Evolutionary conservation across 2,888 invertebrate species (phyloP), one percentile per base, ranked within the genome.

Genomic region (Glyphotaelius pellucidus): DNA sequence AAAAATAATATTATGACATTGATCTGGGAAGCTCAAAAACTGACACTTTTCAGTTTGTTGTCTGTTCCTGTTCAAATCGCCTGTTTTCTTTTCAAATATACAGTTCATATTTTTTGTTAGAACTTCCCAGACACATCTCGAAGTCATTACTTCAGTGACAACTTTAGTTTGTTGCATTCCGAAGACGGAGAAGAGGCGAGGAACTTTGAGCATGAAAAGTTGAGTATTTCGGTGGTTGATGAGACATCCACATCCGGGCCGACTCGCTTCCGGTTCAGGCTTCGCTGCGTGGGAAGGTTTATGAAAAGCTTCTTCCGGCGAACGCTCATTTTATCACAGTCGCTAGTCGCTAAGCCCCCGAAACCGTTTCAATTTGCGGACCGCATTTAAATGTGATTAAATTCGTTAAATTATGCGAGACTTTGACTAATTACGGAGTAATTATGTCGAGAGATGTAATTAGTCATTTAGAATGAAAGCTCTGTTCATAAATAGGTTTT

Each of bases 231-330:
- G 32, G 88, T 88, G 88, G 79, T 88, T 88, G 88, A 88, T 88
- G 88, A 88, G 88, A 88, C 88, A 88, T 88, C 79, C 90, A 90
- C 90, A 86, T 90, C 90, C 90, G 85, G 90, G 42, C 80, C 80
- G 30, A 19, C 38, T 80, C 35, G 80, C 81, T 86, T 91, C 91
- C 91, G 91, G 87, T 91, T 91, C 80, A 87, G 80, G 88, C 86
- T 91, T 81, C 47, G 91, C 91, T 88, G 80, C 80, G 25, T 79
- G n/a, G 80, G 87, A 87, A 31, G 47, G 81, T 67, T 88, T 35
- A 88, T 79, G 88, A 88, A 88, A 79, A 88, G 88, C 79, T 79
- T 31, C 32, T 88, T 79, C 88, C 88, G 88, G 79, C 35, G 30
- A 67, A 15, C 2, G 19, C 79, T 32, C 88, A 79, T 88, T 88